Evolutionary conservation across 2,888 invertebrate genomes (phyloP).

Genomic region (Drosophila demipolita): DNA sequence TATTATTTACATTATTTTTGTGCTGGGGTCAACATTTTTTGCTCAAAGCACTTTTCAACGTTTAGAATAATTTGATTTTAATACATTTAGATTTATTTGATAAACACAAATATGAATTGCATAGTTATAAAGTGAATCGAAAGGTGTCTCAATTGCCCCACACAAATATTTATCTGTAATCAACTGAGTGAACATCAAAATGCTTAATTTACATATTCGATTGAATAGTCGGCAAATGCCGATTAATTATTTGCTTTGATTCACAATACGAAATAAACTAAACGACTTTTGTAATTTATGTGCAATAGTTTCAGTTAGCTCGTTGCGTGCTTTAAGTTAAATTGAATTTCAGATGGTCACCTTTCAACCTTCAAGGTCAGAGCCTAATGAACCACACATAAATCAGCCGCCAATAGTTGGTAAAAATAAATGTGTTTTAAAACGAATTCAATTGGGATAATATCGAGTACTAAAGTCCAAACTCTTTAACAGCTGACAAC

Average conservation of each 20-base stretch:
- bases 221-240: conserved; percentile 1
- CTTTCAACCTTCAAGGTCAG: conserved; percentile 22
- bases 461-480: background rate
- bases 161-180: conserved; percentile 20
- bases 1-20: background rate
- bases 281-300: conserved; percentile 9
- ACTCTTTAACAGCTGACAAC: conserved; percentile 63
- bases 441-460: conserved; percentile 12
- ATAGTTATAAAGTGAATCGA: background rate
- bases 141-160: background rate
- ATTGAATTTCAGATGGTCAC: conserved; percentile 1
- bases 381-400: conserved; percentile 8
- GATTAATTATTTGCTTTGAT: conserved; percentile 36
- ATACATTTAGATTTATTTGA: background rate
- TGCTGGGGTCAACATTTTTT: conserved; percentile 6
- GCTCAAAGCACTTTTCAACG: background rate
- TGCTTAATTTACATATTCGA: conserved; percentile 36
- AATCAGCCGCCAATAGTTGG: conserved; percentile 17
- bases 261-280: conserved; percentile 22
- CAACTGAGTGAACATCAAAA: conserved; percentile 23
- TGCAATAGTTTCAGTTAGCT: background rate
- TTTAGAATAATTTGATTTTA: background rate
- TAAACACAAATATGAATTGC: background rate
- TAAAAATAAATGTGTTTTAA: conserved; percentile 20
- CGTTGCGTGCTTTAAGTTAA: conserved; percentile 19